Conservation (phyloP, 2,888 invertebrate genomes). For the Standfussiana lucernea region DNA sequence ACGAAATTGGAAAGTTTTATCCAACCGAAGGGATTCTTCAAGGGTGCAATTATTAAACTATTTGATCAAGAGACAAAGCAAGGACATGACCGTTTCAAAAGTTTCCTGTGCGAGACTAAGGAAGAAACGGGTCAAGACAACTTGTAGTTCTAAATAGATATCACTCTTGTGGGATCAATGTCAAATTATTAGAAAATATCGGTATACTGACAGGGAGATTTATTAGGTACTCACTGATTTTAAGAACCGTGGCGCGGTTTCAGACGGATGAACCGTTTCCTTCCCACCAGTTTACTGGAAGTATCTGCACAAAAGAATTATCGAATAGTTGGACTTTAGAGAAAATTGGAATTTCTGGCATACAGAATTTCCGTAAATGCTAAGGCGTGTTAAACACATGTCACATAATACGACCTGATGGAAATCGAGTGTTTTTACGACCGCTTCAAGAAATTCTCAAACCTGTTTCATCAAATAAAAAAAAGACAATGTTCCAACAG, state of each 20-base stretch:
- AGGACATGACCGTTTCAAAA: conserved; percentile 77
- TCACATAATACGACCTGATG: neutral
- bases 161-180: conserved; percentile 73
- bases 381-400: neutral
- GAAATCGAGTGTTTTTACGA: neutral
- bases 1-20: conserved; percentile 81
- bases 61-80: conserved; percentile 79
- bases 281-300: conserved; percentile 8
- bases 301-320: neutral
- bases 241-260: conserved; percentile 24
- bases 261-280: neutral
- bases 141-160: conserved; percentile 72
- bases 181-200: conserved; percentile 70
- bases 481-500: conserved; percentile 18
- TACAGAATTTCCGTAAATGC: neutral
- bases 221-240: conserved; percentile 37
- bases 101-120: conserved; percentile 76
- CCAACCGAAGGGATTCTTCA: conserved; percentile 80
- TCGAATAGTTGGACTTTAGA: neutral
- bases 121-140: conserved; percentile 70
- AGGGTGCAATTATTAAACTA: conserved; percentile 80
- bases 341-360: neutral
- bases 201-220: conserved; percentile 49
- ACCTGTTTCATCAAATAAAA: neutral
- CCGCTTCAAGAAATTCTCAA: conserved; percentile 8